phyloP scores from a whole-genome alignment of 2,113 vertebrate genomes.

The Cyrtonyx montezumae region DNA sequence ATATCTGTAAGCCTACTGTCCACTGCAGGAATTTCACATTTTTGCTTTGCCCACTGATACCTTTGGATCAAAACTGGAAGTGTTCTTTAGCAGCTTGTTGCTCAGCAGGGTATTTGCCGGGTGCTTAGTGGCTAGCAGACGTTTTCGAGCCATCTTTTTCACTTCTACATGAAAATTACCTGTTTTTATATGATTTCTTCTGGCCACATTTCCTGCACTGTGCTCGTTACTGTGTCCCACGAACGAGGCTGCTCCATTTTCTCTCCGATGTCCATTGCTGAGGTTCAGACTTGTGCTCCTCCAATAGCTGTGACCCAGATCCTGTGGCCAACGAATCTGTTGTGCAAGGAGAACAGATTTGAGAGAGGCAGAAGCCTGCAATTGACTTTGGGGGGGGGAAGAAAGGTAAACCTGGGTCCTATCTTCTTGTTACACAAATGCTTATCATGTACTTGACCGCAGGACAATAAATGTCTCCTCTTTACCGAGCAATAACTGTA shows the following conservation, averaged over 20 bases:
- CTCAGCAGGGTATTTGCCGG: background rate
- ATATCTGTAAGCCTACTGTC: background rate
- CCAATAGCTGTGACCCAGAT: constrained; percentile 39
- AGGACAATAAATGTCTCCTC: background rate
- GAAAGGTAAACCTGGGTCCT: constrained; percentile 4
- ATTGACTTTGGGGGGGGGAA: background rate
- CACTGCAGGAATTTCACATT: background rate
- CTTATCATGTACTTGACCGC: background rate
- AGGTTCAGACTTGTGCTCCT: constrained; percentile 13
- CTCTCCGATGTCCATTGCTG: background rate
- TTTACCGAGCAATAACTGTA: background rate
- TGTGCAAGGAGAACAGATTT: background rate
- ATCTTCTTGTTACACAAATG: background rate
- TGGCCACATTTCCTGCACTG: background rate
- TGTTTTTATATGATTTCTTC: background rate
- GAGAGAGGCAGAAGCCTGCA: background rate
- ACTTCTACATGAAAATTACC: background rate
- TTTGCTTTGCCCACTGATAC: constrained; percentile 8
- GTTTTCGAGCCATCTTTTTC: background rate
- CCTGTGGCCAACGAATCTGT: constrained; percentile 22
- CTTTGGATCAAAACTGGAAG: background rate
- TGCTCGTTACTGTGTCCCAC: constrained; percentile 3
- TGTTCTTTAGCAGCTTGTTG: background rate
- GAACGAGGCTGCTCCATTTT: constrained; percentile 25
- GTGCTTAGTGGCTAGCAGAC: background rate